Conservation (phyloP, 1,140 invertebrate genomes). For the Lutraria rhynchaena region DNA sequence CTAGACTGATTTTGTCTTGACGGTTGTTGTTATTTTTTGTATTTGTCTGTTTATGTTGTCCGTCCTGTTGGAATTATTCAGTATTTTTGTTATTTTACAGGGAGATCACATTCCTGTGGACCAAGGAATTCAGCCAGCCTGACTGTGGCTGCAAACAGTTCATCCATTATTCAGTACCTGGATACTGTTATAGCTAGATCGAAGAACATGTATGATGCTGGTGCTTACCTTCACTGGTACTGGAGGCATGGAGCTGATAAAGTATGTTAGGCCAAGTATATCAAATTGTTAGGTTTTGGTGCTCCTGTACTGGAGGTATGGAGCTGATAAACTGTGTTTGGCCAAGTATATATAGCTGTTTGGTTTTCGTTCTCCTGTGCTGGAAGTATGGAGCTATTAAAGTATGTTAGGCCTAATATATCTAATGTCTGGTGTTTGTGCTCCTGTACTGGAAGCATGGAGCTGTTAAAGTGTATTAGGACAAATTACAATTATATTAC, state of each 20-base stretch:
- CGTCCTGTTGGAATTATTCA: too few relatives aligned
- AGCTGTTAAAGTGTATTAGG: too few relatives aligned
- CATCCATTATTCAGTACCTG: conserved; percentile 68
- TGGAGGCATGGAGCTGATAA: conserved; percentile 69
- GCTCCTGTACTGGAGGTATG: not conserved
- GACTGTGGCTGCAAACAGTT: conserved; percentile 74
- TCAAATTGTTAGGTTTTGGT: not conserved
- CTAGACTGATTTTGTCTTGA: too few relatives aligned
- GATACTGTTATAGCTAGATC: conserved; percentile 68
- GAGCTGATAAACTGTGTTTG: not conserved
- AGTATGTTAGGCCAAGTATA: conserved; percentile 53
- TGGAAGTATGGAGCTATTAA: not conserved
- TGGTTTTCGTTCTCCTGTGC: too few relatives aligned
- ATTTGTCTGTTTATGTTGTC: too few relatives aligned
- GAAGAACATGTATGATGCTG: conserved; percentile 72
- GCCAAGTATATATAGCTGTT: not conserved
- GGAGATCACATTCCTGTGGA: conserved; percentile 55
- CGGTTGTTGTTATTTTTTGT: too few relatives aligned
- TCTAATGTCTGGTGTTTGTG: not conserved
- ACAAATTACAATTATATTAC: too few relatives aligned
- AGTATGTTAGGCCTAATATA: conserved; percentile 2
- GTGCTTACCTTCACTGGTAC: conserved; percentile 79
- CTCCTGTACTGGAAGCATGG: not conserved
- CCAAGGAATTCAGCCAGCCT: conserved; percentile 66
- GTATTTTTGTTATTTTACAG: conserved; percentile 57